Percentiles rank a stretch among this genome's conserved stretches.
phyloP scores from a whole-genome alignment of 2,113 vertebrate genomes.

The Jaculus jaculus region DNA sequence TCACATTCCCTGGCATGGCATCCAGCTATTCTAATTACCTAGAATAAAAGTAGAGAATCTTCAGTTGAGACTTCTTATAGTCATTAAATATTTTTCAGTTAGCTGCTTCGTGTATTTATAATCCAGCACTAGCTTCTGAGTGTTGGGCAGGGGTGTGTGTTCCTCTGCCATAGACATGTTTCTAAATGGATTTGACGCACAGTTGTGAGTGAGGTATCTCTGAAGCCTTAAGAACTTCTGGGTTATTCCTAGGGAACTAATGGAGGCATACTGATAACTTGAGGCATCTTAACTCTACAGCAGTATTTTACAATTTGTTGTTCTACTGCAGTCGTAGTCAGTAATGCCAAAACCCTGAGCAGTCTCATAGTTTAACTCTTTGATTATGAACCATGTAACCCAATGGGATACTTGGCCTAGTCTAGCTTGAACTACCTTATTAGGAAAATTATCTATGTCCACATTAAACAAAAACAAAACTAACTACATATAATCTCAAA shows the following conservation, averaged over 20 bases:
- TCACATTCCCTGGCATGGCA: slow-evolving; percentile 2
- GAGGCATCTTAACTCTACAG: background rate
- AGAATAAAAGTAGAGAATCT: slow-evolving; percentile 38
- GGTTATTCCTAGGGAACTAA: background rate
- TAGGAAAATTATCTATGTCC: slow-evolving; percentile 45
- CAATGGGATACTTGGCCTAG: slow-evolving; percentile 26
- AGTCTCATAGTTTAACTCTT: slow-evolving; percentile 53
- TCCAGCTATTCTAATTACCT: slow-evolving; percentile 53
- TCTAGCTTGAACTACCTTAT: slow-evolving; percentile 54
- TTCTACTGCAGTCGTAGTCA: background rate
- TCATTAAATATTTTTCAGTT: slow-evolving; percentile 8
- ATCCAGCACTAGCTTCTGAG: background rate
- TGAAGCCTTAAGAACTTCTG: background rate
- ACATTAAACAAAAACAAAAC: slow-evolving; percentile 42
- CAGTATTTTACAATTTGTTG: slow-evolving; percentile 47
- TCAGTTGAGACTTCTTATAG: slow-evolving; percentile 1
- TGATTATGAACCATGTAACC: slow-evolving; percentile 32
- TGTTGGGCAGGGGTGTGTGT: background rate
- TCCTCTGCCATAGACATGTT: background rate
- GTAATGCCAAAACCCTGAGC: background rate
- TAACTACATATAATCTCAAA: background rate
- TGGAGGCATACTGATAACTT: background rate
- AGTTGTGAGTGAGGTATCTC: slow-evolving; percentile 20
- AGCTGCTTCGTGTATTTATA: background rate
- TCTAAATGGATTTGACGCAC: background rate